Base-by-base conservation (phyloP, 2,797 vertebrate species). In the Coranthus polyacanthus region DNA sequence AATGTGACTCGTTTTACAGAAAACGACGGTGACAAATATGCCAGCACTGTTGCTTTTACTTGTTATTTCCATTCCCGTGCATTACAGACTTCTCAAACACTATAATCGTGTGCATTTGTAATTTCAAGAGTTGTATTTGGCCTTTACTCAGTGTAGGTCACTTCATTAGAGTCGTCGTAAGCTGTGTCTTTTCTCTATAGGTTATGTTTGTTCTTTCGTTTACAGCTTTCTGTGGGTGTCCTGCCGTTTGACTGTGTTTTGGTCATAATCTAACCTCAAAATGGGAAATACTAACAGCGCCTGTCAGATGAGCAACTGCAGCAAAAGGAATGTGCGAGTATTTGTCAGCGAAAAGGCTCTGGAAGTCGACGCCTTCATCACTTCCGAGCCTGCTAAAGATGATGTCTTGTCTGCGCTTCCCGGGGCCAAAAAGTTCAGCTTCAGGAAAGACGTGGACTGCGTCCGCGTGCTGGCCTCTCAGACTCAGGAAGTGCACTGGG, bases 231-330 rank as follows among this genome's bases (percentile, higher is more conserved):
- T 50, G 12, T n/a, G 7, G 55, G 13, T n/a, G n/a, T 3, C 42
- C 57, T 63, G n/a, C 42, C 10, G 24, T 34, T 45, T 15, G 38
- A 54, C 32, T 26, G 3, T 18, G 16, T 18, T 13, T 45, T 12
- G 12, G 8, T 12, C 3, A 11, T 2, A 18, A 21, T 20, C 6
- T 0, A 45, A n/a, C 12, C 21, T 6, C 3, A 62, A 21, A 21
- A 92, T 92, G 90, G 91, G 91, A 32, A 91, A 89, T 7, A 4
- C 13, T 22, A 73, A 12, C 52, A 8, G 13, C 0, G 16, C 81
- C 0, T 78, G 18, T 11, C 85, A 81, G n/a, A n/a, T 92, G 59
- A 82, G 46, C 58, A 92, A 91, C 88, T 24, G 72, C 64, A 92
- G 92, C 86, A 78, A 63, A 5, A 83, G 81, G 39, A 91, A 85